Evolutionary conservation across 2,888 invertebrate genomes (phyloP), one percentile per base, ranked within the genome.

Genomic region (Himalopsyche tibetana): DNA sequence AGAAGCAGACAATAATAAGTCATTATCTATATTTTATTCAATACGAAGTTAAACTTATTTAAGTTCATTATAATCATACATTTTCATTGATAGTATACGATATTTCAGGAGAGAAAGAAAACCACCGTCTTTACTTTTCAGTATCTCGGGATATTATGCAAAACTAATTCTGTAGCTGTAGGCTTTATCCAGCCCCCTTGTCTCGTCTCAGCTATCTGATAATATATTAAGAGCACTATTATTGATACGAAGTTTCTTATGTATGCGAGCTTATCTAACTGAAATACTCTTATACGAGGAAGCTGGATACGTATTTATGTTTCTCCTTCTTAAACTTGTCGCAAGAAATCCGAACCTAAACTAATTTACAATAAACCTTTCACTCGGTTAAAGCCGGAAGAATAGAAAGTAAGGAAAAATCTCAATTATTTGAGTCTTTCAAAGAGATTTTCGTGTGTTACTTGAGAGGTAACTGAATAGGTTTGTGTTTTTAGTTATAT

Each of bases 331-430:
- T 38, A 51, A 74, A 84, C 74, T 45, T 84, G 84, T 84, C 84
- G 84, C 51, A 45, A 19, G 84, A 74, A 84, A 84, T 63, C 84
- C 84, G 69, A 86, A 86, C 86, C 83, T 86, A 86, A 86, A 86
- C 86, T 86, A 86, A 86, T 86, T 86, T 86, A 83, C 86, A 86
- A 86, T 86, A 86, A 86, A 86, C 86, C 86, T 86, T 86, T 86
- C 82, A 74, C 74, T 74, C 84, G 84, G 63, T 38, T 80, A 80
- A 36, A 80, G 80, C 40, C 80, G 63, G 63, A 63, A 63, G 63
- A 63, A 63, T 63, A 63, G 63, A 63, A 63, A 63, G 63, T 63
- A 63, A 63, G 63, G 63, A 63, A 63, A 63, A 63, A 63, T 63
- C 63, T 19, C 63, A 63, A 63, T 63, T 63, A 63, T 19, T 63